Evolutionary conservation across 2,113 vertebrate species (phyloP).

Genomic region (Oplegnathus fasciatus): DNA sequence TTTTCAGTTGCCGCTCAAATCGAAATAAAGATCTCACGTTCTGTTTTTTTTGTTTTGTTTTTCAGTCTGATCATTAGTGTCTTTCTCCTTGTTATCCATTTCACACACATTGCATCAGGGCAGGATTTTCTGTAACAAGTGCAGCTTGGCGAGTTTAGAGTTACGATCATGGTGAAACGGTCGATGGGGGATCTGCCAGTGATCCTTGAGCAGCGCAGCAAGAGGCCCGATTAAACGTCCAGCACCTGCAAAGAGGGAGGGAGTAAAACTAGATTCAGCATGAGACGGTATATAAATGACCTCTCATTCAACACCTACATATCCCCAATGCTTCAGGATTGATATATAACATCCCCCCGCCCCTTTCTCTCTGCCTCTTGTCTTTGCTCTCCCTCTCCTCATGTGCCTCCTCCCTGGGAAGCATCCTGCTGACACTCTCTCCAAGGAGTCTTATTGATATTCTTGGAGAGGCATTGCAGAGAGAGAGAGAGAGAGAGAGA

Average conservation of each 20-base stretch:
- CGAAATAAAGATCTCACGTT: constrained; percentile 30
- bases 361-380: constrained; percentile 20
- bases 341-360: constrained; percentile 21
- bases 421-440: constrained; percentile 79
- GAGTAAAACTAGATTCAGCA: constrained; percentile 28
- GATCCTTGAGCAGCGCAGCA: constrained; percentile 52
- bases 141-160: constrained; percentile 49
- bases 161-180: constrained; percentile 31
- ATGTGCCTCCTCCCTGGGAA: constrained; percentile 71
- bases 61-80: constrained; percentile 47
- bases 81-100: constrained; percentile 60
- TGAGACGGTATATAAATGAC: constrained; percentile 49
- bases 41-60: background rate
- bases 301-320: constrained; percentile 52
- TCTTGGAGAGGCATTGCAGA: constrained; percentile 74
- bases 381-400: constrained; percentile 38
- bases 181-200: constrained; percentile 43
- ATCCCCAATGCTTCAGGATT: constrained; percentile 39
- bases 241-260: constrained; percentile 23
- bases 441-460: constrained; percentile 83
- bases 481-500: constrained; percentile 5
- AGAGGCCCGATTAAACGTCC: constrained; percentile 47
- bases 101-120: constrained; percentile 73
- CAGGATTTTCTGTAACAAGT: constrained; percentile 53
- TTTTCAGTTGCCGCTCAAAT: constrained; percentile 31